Conservation (phyloP, 2,113 vertebrate genomes). For the Xiphophorus hellerii region DNA sequence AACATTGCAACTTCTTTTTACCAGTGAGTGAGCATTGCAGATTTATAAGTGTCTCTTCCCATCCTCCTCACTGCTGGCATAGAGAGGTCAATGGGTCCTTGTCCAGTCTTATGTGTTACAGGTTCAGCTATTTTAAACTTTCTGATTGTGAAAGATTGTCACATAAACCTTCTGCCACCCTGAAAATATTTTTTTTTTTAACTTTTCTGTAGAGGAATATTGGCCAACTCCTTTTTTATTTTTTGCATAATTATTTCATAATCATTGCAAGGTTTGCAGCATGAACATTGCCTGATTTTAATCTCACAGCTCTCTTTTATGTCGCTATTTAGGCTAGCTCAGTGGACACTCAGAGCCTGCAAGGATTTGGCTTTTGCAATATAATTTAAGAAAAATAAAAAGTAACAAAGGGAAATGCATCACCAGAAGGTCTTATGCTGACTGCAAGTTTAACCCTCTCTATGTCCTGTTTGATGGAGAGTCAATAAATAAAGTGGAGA, state of each 20-base stretch:
- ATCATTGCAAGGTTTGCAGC: background rate
- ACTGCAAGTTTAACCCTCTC: slow-evolving; percentile 41
- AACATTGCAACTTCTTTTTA: background rate
- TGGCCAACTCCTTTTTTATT: background rate
- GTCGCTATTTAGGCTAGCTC: background rate
- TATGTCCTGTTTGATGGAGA: slow-evolving; percentile 47
- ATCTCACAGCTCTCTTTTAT: background rate
- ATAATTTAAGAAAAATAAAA: slow-evolving; percentile 1
- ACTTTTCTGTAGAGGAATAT: background rate
- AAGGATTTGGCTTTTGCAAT: background rate
- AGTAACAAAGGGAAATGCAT: background rate
- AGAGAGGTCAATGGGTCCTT: background rate
- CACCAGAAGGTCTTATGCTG: slow-evolving; percentile 16
- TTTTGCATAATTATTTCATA: background rate
- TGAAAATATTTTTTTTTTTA: no score
- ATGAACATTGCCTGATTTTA: slow-evolving; percentile 7
- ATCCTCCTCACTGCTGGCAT: background rate
- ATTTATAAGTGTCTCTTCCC: background rate
- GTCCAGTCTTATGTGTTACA: background rate
- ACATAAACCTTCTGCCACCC: background rate
- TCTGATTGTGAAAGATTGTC: background rate
- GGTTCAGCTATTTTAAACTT: background rate
- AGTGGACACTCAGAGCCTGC: background rate
- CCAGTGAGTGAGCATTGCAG: background rate
- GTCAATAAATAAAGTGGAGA: slow-evolving; percentile 38